Conservation (phyloP, 2,113 vertebrate genomes). For the Cyprinodon tularosa region DNA sequence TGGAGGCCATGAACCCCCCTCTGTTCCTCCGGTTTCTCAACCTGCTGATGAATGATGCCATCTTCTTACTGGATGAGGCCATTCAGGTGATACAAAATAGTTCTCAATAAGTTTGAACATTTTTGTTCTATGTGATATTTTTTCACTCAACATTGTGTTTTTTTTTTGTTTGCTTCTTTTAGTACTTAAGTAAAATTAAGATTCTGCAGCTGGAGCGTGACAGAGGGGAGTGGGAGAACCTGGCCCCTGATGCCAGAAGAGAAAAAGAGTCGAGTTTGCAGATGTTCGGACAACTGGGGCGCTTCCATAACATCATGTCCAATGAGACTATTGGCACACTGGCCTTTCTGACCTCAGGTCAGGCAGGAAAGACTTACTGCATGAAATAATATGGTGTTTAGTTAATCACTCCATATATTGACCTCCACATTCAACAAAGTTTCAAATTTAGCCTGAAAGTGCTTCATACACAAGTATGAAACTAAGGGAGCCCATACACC, state of each 20-base stretch:
- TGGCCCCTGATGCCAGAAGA: slow-evolving; percentile 87
- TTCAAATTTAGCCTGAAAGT: background rate
- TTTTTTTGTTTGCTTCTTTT: background rate
- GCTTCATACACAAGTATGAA: no score
- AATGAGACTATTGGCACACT: slow-evolving; percentile 98
- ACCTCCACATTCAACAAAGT: background rate
- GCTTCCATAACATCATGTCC: slow-evolving; percentile 99
- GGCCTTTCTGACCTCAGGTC: slow-evolving; percentile 96
- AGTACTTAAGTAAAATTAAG: slow-evolving; percentile 99
- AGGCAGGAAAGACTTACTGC: slow-evolving; percentile 27
- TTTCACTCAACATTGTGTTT: background rate
- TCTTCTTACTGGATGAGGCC: slow-evolving; percentile 97
- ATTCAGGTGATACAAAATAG: slow-evolving; percentile 87
- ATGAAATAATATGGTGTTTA: background rate
- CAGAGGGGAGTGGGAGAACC: slow-evolving; percentile 90
- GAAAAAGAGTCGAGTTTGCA: slow-evolving; percentile 96
- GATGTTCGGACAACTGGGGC: slow-evolving; percentile 96
- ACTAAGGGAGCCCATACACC: no score
- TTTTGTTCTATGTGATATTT: background rate
- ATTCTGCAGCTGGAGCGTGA: slow-evolving; percentile 95
- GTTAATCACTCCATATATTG: background rate
- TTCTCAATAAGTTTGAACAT: slow-evolving; percentile 1
- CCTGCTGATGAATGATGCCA: slow-evolving; percentile 96
- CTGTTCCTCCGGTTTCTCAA: slow-evolving; percentile 97
- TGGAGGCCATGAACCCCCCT: slow-evolving; percentile 96